Base-by-base conservation (phyloP, 2,888 invertebrate species). In the Phaedon cochleariae region DNA sequence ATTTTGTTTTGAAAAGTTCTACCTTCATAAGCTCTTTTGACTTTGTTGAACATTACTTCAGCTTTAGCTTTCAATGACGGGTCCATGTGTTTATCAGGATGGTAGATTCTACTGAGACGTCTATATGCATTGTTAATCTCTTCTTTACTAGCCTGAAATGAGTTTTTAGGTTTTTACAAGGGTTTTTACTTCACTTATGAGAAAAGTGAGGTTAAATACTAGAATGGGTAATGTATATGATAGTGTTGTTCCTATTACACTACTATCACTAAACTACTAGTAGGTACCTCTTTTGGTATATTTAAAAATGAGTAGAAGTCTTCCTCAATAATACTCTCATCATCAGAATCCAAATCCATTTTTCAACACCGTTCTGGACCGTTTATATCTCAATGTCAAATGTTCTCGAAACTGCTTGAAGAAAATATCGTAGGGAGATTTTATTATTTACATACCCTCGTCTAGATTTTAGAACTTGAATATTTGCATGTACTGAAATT, bases 41-140 rank as follows among this genome's bases (percentile, higher is more conserved):
- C 92, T 82, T 95, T 93, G 81, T 94, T 95, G 81, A 99, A 99
- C 77, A 98, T 87, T 67, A 91, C 84, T 83, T 97, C 96, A 0
- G 98, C 98, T 85, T 96, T 93, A 78, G 90, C 90, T 82, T 96
- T 96, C 74, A 90, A 90, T 0, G 86, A 87, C 0, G 92, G 90
- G 78, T 96, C 93, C 12, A 89, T 85, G 84, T 99, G 98, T 84
- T 98, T 97, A 80, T 99, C 98, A 0, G 99, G 98, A 83, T 99
- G 99, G 80, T 97, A 98, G 76, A 96, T 90, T 71, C 92, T 90
- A 75, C 97, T 97, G 62, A 97, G 89, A 59, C 93, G 90, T 67
- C 97, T 89, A 82, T 97, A 99, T 1, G 98, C 94, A 85, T 92
- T 92, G 78, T 90, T 95, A 73, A 99, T 97, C 84, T 98, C 97